These are phyloP conservation scores for Heterochromis multidens DNA, from an alignment of 2,113 vertebrate species.

Conservation along the genomic window DNA sequence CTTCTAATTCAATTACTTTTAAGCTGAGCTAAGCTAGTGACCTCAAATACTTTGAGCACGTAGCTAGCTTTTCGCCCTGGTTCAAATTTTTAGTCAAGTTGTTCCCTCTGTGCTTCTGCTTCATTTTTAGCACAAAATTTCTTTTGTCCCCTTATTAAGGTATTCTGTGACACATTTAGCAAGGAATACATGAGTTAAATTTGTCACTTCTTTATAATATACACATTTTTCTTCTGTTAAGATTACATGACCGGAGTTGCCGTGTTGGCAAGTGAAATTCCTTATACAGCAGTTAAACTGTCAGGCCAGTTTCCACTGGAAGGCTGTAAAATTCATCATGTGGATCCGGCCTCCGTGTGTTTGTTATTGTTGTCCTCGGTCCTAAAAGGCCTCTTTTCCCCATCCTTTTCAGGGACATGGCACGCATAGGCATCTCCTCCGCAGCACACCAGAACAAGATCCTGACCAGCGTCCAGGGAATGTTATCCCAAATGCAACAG, in stretches of 20 bases:
- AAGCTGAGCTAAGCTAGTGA: background rate
- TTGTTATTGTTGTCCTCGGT: slow-evolving; percentile 35
- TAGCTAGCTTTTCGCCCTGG: background rate
- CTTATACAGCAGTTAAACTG: slow-evolving; percentile 31
- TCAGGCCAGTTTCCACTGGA: slow-evolving; percentile 5
- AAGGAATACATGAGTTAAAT: background rate
- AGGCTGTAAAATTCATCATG: slow-evolving; percentile 45
- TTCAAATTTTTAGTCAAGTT: background rate
- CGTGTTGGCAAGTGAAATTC: slow-evolving; percentile 1
- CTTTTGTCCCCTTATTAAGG: background rate
- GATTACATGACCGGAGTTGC: slow-evolving; percentile 12
- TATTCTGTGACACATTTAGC: background rate
- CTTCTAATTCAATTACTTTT: background rate
- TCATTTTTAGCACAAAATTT: background rate
- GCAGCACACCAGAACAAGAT: slow-evolving; percentile 92
- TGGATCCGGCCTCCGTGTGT: background rate
- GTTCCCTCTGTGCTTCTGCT: background rate
- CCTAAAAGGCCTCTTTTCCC: slow-evolving; percentile 25
- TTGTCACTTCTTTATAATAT: background rate
- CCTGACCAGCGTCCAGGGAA: slow-evolving; percentile 89
- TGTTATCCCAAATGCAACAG: slow-evolving; percentile 95
- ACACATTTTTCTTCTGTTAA: background rate
- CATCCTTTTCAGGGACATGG: slow-evolving; percentile 83
- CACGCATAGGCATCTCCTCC: slow-evolving; percentile 88
- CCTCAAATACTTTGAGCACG: background rate